These are phyloP conservation scores for Zapornia atra DNA, from an alignment of 2,113 vertebrate genomes.

Conservation along the genomic window DNA sequence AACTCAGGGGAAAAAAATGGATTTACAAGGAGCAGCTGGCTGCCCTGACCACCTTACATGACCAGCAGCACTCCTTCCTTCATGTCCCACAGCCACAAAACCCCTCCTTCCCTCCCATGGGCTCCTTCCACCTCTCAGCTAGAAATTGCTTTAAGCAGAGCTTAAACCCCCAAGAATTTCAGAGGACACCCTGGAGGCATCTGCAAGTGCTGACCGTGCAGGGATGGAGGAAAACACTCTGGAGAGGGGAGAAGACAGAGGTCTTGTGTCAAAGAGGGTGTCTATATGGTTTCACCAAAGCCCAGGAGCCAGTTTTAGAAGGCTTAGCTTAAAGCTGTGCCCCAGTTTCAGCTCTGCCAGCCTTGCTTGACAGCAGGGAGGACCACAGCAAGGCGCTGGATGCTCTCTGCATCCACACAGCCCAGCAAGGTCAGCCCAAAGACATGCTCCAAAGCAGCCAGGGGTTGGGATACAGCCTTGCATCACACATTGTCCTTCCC, in stretches of 20 bases:
- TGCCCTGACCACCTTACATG: not conserved
- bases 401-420: too few species aligned
- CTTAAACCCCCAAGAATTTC: not conserved
- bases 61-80: not conserved
- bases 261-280: not conserved
- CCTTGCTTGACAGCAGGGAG: accelerated
- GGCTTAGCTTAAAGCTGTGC: not conserved
- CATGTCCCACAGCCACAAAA: not conserved
- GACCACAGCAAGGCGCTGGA: accelerated
- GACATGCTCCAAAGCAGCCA: accelerated
- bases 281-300: not conserved
- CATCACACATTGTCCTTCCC: accelerated
- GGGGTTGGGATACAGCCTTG: accelerated
- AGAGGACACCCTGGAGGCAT: not conserved
- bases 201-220: accelerated
- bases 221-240: not conserved
- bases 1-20: not conserved
- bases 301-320: not conserved
- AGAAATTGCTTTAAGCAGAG: not conserved
- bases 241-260: not conserved
- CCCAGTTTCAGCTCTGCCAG: not conserved
- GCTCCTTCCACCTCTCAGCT: not conserved
- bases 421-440: not conserved
- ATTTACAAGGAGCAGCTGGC: not conserved
- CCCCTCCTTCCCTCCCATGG: not conserved